Conservation (phyloP, 1,140 invertebrate species). For the Drosophila parabipectinata region DNA sequence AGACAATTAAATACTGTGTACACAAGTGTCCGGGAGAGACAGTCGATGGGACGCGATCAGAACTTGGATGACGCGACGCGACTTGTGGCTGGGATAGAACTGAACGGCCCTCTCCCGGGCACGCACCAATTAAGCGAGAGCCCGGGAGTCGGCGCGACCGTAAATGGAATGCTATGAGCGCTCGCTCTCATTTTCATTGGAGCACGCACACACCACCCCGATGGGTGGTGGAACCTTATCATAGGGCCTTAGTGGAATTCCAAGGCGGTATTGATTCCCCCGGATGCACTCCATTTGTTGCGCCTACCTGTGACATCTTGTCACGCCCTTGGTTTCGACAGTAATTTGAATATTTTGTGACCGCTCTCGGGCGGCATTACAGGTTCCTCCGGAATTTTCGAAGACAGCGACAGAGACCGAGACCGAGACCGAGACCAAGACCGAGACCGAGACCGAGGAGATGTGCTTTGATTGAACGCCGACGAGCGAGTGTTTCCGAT, state of each 20-base stretch:
- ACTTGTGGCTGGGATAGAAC: constrained; percentile 47
- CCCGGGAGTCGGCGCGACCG: constrained; percentile 41
- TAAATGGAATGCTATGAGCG: constrained; percentile 35
- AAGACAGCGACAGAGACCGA: no score
- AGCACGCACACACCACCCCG: constrained; percentile 17
- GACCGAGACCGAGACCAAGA: background rate
- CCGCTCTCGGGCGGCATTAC: constrained; percentile 6
- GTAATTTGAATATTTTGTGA: background rate
- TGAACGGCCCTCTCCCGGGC: constrained; percentile 39
- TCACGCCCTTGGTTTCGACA: constrained; percentile 41
- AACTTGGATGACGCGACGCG: constrained; percentile 41
- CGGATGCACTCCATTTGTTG: constrained; percentile 24
- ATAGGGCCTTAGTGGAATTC: constrained; percentile 27
- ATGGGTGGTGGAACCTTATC: constrained; percentile 6
- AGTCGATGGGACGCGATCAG: constrained; percentile 17
- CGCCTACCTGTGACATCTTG: constrained; percentile 74
- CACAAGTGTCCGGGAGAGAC: constrained; percentile 35
- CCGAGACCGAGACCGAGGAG: constrained; percentile 3
- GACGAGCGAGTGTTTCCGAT: constrained; percentile 60
- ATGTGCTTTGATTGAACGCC: constrained; percentile 62
- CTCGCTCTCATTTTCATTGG: constrained; percentile 66
- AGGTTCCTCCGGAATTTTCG: background rate
- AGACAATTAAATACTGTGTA: constrained; percentile 41
- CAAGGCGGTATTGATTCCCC: constrained; percentile 46
- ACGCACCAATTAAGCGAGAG: constrained; percentile 62